Conservation (phyloP, 2,888 invertebrate species). For the Linyphia triangularis region DNA sequence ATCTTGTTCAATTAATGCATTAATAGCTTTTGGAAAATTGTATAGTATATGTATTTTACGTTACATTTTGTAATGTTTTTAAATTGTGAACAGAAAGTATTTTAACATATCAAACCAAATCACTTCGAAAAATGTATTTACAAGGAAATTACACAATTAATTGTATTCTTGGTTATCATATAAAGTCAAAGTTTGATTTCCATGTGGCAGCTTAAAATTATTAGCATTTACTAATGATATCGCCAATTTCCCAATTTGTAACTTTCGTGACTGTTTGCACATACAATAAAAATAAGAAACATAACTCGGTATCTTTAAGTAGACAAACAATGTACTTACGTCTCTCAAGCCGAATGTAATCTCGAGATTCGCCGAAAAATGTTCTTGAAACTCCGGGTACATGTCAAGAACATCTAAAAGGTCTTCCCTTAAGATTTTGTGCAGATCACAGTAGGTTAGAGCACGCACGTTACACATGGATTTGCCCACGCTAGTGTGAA, state of each 20-base stretch:
- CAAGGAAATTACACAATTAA: too few relatives aligned
- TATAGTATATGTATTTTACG: too few relatives aligned
- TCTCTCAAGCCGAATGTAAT: slow-evolving; percentile 98
- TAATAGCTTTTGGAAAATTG: too few relatives aligned
- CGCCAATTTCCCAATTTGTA: background rate
- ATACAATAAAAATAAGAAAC: background rate
- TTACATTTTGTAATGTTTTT: too few relatives aligned
- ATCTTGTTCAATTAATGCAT: too few relatives aligned
- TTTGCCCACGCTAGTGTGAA: slow-evolving; percentile 97
- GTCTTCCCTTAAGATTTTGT: slow-evolving; percentile 97
- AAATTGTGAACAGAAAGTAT: too few relatives aligned
- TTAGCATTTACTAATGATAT: background rate
- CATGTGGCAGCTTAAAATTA: background rate
- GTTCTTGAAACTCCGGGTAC: slow-evolving; percentile 97
- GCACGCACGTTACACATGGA: slow-evolving; percentile 98
- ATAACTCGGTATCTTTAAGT: too few relatives aligned
- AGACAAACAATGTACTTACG: slow-evolving; percentile 81
- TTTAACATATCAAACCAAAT: too few relatives aligned
- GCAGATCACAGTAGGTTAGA: slow-evolving; percentile 98
- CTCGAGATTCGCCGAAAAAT: slow-evolving; percentile 95
- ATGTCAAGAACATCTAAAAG: slow-evolving; percentile 96
- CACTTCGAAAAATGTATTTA: too few relatives aligned
- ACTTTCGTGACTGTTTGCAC: background rate
- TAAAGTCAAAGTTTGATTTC: background rate
- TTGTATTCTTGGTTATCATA: too few relatives aligned